Evolutionary conservation across 2,797 vertebrate genomes (phyloP), one percentile per base, ranked within the genome.

Genomic region (Bradypus variegatus): DNA sequence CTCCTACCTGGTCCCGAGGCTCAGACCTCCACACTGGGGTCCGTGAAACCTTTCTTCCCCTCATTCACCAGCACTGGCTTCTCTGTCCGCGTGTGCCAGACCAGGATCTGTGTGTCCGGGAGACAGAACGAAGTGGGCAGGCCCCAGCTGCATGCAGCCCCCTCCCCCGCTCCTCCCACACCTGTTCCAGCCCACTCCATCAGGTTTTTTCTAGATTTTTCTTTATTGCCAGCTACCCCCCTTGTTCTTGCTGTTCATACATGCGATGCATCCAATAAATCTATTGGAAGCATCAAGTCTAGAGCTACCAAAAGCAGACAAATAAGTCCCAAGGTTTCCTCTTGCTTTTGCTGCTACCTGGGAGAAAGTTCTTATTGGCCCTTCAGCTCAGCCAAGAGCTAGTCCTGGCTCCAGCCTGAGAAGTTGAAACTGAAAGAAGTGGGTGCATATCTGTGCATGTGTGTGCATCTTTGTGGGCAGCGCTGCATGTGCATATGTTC

Each of bases 21-120:
- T 99, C 98, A 99, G 96, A 99, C 99, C 98, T 99, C 99, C 97
- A 99, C 98, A 0, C 98, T 98, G 86, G 98, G 98, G 96, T 99
- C 99, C 93, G 99, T 99, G 97, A 99, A 99, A 96, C 99, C 99
- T 97, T 99, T 99, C 96, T 99, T 99, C 62, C 99, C 99, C 96
- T 99, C 99, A 0, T 99, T 99, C 92, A 99, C 99, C 93, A 99
- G 98, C 96, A 99, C 98, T 0, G 99, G 99, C 96, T 99, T 99
- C 97, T 99, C 99, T 2, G 99, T 99, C 96, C 99, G 98, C 0
- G 99, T 99, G 96, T 99, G 99, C 99, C 99, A 99, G 95, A 99
- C 99, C 58, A 99, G 98, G 97, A 99, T 99, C 99, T 99, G 97
- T 90, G 88, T 82, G 90, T n/a, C 88, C 90, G 97, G 94, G 25